phyloP scores from a whole-genome alignment of 2,113 vertebrate species.

The Acrocephalus arundinaceus region DNA sequence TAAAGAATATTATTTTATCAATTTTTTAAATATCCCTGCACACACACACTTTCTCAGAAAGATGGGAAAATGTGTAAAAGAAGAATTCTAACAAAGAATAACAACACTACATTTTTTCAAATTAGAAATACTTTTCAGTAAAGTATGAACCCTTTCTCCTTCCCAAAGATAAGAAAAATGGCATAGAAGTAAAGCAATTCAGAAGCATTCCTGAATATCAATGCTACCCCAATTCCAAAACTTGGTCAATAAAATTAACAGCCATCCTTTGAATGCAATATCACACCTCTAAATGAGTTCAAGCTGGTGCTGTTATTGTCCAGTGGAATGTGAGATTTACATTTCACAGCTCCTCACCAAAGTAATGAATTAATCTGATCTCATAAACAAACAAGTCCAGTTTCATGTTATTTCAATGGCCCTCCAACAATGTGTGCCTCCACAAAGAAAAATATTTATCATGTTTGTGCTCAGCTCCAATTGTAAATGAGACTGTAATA shows the following conservation, averaged over 20 bases:
- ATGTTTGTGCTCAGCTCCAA: slow-evolving; percentile 64
- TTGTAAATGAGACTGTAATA: slow-evolving; percentile 61
- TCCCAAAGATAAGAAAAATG: not conserved
- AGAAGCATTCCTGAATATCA: slow-evolving; percentile 59
- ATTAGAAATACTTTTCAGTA: not conserved
- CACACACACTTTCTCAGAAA: not conserved
- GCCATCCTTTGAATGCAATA: slow-evolving; percentile 65
- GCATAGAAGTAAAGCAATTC: not conserved
- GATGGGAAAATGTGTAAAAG: not conserved
- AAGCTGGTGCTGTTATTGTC: slow-evolving; percentile 72
- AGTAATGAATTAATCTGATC: slow-evolving; percentile 75
- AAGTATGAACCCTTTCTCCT: not conserved
- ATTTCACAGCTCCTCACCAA: slow-evolving; percentile 78
- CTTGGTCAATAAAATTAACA: slow-evolving; percentile 80
- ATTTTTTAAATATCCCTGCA: not conserved
- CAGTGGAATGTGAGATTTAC: slow-evolving; percentile 76
- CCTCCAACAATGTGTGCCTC: slow-evolving; percentile 58
- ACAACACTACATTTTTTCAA: not conserved
- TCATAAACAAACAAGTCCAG: slow-evolving; percentile 73
- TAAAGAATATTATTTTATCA: not conserved
- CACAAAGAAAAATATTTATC: slow-evolving; percentile 78
- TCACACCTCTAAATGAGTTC: slow-evolving; percentile 78
- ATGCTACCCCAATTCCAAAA: slow-evolving; percentile 60
- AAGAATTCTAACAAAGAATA: not conserved
- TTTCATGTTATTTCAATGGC: slow-evolving; percentile 70